Conservation (phyloP, 2,888 invertebrate species). For the Lycophotia porphyrea region DNA sequence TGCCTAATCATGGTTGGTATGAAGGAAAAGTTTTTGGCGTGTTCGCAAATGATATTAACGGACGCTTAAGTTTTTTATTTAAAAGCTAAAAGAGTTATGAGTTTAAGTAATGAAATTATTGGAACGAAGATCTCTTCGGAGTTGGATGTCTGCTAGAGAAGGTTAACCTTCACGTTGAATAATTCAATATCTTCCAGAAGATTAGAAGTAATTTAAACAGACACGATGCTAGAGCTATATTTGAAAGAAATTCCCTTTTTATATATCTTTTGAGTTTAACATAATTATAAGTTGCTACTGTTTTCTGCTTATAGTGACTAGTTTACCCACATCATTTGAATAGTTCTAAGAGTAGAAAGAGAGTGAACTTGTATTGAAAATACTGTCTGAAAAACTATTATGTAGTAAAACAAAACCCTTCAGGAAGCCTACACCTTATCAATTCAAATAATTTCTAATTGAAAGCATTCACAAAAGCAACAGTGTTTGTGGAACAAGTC, state of each 20-base stretch:
- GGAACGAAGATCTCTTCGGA: conserved; percentile 41
- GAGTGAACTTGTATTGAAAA: background rate
- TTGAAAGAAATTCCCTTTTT: background rate
- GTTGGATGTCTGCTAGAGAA: conserved; percentile 13
- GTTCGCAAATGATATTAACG: conserved; percentile 69
- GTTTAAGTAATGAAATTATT: conserved; percentile 71
- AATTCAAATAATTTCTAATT: conserved; percentile 34
- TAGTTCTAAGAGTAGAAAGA: background rate
- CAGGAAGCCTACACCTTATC: background rate
- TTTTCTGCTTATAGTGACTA: background rate
- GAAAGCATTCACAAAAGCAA: conserved; percentile 47
- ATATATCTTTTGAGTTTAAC: background rate
- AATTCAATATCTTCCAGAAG: conserved; percentile 26
- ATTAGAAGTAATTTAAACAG: background rate
- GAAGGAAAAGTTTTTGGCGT: conserved; percentile 59
- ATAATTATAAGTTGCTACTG: background rate
- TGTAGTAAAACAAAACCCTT: background rate
- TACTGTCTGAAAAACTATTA: background rate
- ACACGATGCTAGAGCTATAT: background rate
- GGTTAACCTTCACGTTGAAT: conserved; percentile 33
- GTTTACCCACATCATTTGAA: background rate
- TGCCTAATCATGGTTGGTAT: conserved; percentile 10
- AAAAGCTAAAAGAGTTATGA: conserved; percentile 66
- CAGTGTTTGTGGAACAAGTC: conserved; percentile 68
- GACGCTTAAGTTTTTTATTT: conserved; percentile 70